Evolutionary conservation across 2,888 invertebrate species (phyloP).

Genomic region (Phrixothrix hirtus): DNA sequence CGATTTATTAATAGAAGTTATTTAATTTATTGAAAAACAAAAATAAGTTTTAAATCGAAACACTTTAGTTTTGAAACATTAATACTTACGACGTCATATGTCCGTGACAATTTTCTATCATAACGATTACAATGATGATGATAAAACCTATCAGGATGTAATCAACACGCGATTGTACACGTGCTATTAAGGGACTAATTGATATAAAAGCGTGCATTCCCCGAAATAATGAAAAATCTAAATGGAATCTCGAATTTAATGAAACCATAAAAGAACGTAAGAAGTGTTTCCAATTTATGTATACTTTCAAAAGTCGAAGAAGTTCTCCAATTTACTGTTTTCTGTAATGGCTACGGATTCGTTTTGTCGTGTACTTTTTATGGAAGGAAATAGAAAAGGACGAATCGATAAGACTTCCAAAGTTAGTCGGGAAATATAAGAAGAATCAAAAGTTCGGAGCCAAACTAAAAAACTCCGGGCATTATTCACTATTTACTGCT

Average conservation of each 20-base stretch:
- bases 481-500: constrained; percentile 47
- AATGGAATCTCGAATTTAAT: constrained; percentile 2
- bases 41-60: too few relatives aligned
- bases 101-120: too few relatives aligned
- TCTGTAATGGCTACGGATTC: constrained; percentile 5
- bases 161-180: constrained; percentile 16
- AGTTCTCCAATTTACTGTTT: constrained; percentile 10
- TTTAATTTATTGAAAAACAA: too few relatives aligned
- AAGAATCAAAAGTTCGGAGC: constrained; percentile 36
- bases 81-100: too few relatives aligned
- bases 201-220: constrained; percentile 7
- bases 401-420: constrained; percentile 11
- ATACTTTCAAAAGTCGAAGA: constrained; percentile 1
- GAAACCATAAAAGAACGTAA: constrained; percentile 1
- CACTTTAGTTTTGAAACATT: too few relatives aligned
- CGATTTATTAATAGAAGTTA: too few relatives aligned
- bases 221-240: neutral
- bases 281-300: constrained; percentile 12
- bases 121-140: too few relatives aligned
- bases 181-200: constrained; percentile 13
- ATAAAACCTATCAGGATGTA: constrained; percentile 2
- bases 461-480: constrained; percentile 42
- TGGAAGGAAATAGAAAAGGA: constrained; percentile 14
- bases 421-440: constrained; percentile 19
- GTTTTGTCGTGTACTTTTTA: constrained; percentile 11